phyloP scores from a whole-genome alignment of 1,140 invertebrate species.

The Drosophila funebris region DNA sequence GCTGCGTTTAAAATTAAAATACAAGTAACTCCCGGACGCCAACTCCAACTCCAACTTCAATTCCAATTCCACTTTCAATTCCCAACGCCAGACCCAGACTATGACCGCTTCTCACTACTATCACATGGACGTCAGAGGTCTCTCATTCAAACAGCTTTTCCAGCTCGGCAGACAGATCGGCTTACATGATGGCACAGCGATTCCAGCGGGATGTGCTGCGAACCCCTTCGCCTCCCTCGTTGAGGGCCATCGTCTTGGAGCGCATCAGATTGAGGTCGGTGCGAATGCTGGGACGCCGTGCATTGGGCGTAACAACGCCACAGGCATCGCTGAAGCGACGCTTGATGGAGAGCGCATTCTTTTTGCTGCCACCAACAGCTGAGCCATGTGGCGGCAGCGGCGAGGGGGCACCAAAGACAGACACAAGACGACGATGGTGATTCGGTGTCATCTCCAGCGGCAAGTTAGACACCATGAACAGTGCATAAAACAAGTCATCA shows the following conservation, averaged over 20 bases:
- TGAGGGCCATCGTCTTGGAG: conserved; percentile 90
- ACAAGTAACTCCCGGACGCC: conserved; percentile 2
- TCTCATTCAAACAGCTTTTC: too few relatives aligned
- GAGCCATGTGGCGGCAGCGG: conserved; percentile 88
- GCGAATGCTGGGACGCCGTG: conserved; percentile 91
- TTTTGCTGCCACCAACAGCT: conserved; percentile 88
- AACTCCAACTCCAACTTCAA: not conserved
- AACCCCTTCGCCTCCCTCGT: conserved; percentile 85
- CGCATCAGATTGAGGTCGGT: conserved; percentile 94
- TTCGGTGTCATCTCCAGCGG: conserved; percentile 95
- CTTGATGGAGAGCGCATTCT: conserved; percentile 91
- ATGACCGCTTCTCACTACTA: conserved; percentile 52
- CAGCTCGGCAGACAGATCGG: not conserved
- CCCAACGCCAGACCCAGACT: not conserved
- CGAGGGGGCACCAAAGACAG: conserved; percentile 89
- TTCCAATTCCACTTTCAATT: too few relatives aligned
- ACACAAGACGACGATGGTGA: conserved; percentile 90
- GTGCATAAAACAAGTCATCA: conserved; percentile 91
- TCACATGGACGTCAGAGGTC: conserved; percentile 51
- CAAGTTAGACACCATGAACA: conserved; percentile 91
- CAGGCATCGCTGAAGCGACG: conserved; percentile 92
- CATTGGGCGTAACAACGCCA: conserved; percentile 93
- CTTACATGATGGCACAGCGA: conserved; percentile 73
- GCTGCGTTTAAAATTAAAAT: conserved; percentile 74
- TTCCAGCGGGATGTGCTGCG: conserved; percentile 77